Evolutionary conservation across 2,888 invertebrate genomes (phyloP).

Genomic region (Perithous albicinctus): DNA sequence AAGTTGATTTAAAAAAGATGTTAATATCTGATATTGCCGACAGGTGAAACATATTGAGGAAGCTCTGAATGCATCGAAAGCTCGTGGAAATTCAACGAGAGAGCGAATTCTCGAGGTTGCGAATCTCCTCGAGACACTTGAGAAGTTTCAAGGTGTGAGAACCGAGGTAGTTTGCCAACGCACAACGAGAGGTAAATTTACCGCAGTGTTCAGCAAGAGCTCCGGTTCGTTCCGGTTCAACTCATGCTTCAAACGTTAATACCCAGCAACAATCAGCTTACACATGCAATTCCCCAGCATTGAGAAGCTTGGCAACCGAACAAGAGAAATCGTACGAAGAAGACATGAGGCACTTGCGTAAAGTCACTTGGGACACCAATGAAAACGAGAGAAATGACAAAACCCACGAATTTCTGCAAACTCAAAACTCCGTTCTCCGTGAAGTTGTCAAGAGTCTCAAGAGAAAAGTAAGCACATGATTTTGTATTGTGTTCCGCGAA

Average conservation of each 20-base stretch:
- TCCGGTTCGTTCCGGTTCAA: conserved; percentile 1
- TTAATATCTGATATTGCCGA: background rate
- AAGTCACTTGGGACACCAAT: conserved; percentile 71
- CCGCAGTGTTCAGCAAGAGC: background rate
- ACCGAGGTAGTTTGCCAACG: conserved; percentile 69
- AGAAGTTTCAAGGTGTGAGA: conserved; percentile 72
- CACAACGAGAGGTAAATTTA: conserved; percentile 72
- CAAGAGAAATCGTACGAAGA: conserved; percentile 67
- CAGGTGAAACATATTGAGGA: conserved; percentile 39
- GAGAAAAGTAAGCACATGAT: conserved; percentile 65
- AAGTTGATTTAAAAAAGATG: background rate
- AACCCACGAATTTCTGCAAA: conserved; percentile 66
- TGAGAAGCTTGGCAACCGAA: conserved; percentile 73
- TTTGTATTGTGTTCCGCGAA: no score
- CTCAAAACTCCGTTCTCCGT: conserved; percentile 75
- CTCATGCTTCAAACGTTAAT: conserved; percentile 19
- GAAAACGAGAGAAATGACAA: conserved; percentile 54
- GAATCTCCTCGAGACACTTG: conserved; percentile 74
- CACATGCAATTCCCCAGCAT: conserved; percentile 63
- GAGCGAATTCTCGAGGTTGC: conserved; percentile 72
- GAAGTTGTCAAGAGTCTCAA: conserved; percentile 74
- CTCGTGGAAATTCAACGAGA: conserved; percentile 42
- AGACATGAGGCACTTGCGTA: conserved; percentile 72
- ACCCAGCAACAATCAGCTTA: conserved; percentile 11
- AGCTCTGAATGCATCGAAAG: conserved; percentile 10